phyloP scores from a whole-genome alignment of 2,113 vertebrate species.

The Trichomycterus rosablanca region DNA sequence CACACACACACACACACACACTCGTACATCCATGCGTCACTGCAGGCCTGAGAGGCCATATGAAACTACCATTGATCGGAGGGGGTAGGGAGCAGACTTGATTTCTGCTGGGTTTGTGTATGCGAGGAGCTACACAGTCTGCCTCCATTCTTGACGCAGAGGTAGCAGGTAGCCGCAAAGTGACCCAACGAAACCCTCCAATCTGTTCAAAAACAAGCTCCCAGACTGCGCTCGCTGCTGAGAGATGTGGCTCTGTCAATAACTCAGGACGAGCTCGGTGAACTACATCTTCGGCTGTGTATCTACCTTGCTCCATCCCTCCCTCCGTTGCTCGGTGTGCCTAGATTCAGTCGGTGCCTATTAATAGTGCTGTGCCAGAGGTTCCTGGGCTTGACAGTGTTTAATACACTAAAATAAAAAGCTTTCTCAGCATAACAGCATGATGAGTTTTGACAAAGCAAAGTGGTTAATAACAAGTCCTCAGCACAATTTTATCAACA shows the following conservation, averaged over 20 bases:
- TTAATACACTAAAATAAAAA: slow-evolving; percentile 16
- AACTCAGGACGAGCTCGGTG: slow-evolving; percentile 49
- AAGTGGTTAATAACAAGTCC: slow-evolving; percentile 2
- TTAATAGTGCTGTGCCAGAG: slow-evolving; percentile 23
- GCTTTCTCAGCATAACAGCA: slow-evolving; percentile 5
- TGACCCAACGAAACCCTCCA: slow-evolving; percentile 9
- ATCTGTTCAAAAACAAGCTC: slow-evolving; percentile 8
- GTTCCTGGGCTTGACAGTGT: slow-evolving; percentile 15
- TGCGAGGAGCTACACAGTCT: slow-evolving; percentile 49
- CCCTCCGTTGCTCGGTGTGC: slow-evolving; percentile 38
- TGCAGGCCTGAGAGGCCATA: slow-evolving; percentile 73
- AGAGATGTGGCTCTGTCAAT: slow-evolving; percentile 59
- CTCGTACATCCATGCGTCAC: slow-evolving; percentile 52
- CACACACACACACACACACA: slow-evolving; percentile 47
- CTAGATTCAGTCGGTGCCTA: slow-evolving; percentile 33
- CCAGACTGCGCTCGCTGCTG: slow-evolving; percentile 46
- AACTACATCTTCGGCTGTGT: slow-evolving; percentile 37
- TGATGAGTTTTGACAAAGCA: slow-evolving; percentile 4
- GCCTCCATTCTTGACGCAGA: slow-evolving; percentile 22
- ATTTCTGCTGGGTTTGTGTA: slow-evolving; percentile 49
- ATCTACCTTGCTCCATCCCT: slow-evolving; percentile 14
- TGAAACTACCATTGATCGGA: slow-evolving; percentile 79
- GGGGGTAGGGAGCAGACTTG: slow-evolving; percentile 53
- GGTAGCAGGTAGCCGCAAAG: slow-evolving; percentile 28
- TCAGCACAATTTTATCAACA: slow-evolving; percentile 11